phyloP scores from a whole-genome alignment of 2,797 vertebrate species.

The Clarias platycephalus region DNA sequence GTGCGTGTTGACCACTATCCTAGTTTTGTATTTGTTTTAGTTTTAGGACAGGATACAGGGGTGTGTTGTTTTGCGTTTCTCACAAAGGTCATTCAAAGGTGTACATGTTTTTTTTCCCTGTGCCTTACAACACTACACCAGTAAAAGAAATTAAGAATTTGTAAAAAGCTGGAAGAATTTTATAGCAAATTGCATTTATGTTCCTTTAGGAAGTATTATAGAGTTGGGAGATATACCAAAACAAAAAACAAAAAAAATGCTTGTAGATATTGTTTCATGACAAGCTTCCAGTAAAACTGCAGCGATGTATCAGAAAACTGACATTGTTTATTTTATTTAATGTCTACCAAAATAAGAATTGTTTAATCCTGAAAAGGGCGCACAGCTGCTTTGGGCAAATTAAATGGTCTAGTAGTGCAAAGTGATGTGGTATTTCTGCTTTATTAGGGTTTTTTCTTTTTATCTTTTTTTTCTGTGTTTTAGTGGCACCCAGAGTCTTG shows the following conservation, averaged over 20 bases:
- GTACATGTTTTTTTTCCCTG: neutral
- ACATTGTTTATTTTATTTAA: neutral
- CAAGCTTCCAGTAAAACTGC: neutral
- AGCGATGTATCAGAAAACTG: neutral
- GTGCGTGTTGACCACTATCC: neutral
- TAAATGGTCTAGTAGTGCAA: neutral
- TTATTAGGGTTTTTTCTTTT: neutral
- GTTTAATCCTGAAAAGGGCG: neutral
- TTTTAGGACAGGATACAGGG: neutral
- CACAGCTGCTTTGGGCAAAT: neutral
- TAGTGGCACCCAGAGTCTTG: slow-evolving; percentile 18
- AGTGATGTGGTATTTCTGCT: neutral
- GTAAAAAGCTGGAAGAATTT: neutral
- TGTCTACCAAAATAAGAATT: neutral
- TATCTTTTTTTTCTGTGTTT: neutral
- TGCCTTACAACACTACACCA: no score
- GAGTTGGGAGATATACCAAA: neutral
- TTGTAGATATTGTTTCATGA: neutral
- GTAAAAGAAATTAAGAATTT: neutral
- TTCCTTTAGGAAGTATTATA: neutral
- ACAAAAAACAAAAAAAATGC: neutral
- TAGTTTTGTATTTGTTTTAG: neutral
- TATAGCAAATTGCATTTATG: neutral
- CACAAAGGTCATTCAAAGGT: neutral
- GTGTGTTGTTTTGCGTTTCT: neutral